These are phyloP conservation scores for Crocallis elinguaria DNA, from an alignment of 2,888 invertebrate genomes.

Conservation along the genomic window DNA sequence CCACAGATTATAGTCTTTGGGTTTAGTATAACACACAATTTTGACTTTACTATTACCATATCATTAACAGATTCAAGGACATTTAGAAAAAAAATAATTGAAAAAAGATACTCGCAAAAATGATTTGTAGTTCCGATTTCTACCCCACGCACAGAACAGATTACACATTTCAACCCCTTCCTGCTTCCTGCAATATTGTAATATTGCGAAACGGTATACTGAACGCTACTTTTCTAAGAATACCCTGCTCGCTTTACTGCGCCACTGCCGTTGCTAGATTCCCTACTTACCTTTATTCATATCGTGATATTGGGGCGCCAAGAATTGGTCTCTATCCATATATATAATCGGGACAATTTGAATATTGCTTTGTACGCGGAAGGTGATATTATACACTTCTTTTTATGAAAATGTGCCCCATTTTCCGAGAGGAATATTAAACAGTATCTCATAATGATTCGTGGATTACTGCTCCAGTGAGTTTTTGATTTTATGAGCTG, in stretches of 20 bases:
- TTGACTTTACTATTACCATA: no score
- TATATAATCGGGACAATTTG: conserved; percentile 48
- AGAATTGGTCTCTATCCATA: conserved; percentile 48
- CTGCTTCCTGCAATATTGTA: conserved; percentile 13
- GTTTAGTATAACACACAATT: no score
- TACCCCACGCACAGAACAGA: neutral
- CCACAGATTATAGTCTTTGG: no score
- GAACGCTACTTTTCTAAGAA: conserved; percentile 7
- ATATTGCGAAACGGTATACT: conserved; percentile 18
- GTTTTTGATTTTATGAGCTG: neutral
- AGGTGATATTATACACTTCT: conserved; percentile 26
- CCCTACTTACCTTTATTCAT: conserved; percentile 52
- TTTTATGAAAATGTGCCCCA: conserved; percentile 14
- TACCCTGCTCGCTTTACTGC: conserved; percentile 6
- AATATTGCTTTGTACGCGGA: conserved; percentile 45
- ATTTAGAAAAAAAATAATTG: no score
- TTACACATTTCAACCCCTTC: no score
- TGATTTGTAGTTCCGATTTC: no score
- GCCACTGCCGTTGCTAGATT: conserved; percentile 10
- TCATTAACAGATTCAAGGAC: no score
- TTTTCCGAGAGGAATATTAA: conserved; percentile 13
- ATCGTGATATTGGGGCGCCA: conserved; percentile 45
- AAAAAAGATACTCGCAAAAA: no score
- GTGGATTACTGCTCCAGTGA: conserved; percentile 4
- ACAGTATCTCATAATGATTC: conserved; percentile 16